phyloP scores from a whole-genome alignment of 2,113 vertebrate species.

The Progne subis region DNA sequence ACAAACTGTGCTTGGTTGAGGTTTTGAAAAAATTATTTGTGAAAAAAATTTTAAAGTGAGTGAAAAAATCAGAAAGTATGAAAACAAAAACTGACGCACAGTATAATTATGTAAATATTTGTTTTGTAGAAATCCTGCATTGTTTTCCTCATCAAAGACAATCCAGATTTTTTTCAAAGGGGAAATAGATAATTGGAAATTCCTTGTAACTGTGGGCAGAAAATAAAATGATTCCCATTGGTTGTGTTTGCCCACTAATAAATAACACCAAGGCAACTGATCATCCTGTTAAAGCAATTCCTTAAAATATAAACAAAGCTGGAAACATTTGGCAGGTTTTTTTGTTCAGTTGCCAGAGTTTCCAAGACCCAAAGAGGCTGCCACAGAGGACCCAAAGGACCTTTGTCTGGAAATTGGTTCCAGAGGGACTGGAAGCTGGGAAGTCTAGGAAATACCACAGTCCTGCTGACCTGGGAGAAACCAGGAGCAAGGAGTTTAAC shows the following conservation, averaged over 20 bases:
- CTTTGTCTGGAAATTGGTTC: neutral
- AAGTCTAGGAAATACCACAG: neutral
- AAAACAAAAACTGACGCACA: neutral
- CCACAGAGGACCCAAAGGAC: too few species aligned
- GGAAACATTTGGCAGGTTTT: neutral
- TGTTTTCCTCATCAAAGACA: neutral
- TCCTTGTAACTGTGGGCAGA: neutral
- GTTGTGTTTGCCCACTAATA: neutral
- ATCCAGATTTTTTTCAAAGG: neutral
- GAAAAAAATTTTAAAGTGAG: neutral
- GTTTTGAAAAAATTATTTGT: neutral
- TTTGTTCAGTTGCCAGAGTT: neutral
- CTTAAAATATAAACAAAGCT: neutral
- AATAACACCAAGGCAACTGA: neutral
- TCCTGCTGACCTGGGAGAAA: neutral
- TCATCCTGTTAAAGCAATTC: neutral
- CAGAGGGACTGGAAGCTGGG: neutral
- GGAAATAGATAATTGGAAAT: neutral
- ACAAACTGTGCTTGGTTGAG: accelerated
- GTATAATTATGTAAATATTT: neutral
- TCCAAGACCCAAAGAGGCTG: neutral
- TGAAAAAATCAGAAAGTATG: neutral
- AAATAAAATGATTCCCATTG: neutral
- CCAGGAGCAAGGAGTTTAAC: neutral
- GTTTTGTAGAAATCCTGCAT: neutral